phyloP scores from a whole-genome alignment of 2,113 vertebrate species.

The Myrmecophaga tridactyla region DNA sequence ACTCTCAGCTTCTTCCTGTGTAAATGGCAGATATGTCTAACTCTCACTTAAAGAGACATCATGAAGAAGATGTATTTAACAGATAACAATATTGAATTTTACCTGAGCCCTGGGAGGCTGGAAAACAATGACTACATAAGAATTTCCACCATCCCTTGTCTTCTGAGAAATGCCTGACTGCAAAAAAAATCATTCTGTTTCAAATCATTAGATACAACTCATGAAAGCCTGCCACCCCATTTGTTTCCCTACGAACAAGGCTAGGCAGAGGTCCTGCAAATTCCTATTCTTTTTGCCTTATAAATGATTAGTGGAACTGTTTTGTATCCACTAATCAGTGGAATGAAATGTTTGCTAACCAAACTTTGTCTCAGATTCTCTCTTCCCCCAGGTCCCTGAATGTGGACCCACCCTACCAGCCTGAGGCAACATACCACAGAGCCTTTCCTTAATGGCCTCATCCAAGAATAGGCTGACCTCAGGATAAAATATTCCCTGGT shows the following conservation, averaged over 20 bases:
- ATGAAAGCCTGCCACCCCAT: rapidly evolving
- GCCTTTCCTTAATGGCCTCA: not conserved
- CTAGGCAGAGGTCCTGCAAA: not conserved
- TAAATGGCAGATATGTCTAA: not conserved
- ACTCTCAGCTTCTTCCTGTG: not conserved
- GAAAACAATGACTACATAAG: not conserved
- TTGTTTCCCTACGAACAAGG: not conserved
- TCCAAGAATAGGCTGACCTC: not conserved
- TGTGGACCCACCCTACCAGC: rapidly evolving
- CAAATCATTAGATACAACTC: not conserved
- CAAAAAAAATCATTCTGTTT: not conserved
- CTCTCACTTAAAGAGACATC: not conserved
- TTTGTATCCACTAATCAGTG: too few relatives aligned
- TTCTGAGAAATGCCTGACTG: not conserved
- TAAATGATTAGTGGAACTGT: not conserved
- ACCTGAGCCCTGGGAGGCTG: not conserved
- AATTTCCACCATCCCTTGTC: not conserved
- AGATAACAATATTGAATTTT: not conserved
- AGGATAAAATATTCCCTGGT: not conserved
- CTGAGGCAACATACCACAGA: not conserved
- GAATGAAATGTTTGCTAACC: not conserved
- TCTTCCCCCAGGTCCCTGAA: not conserved
- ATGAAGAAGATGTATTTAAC: not conserved
- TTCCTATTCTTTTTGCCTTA: not conserved
- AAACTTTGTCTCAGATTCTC: not conserved